Evolutionary conservation across 2,797 vertebrate genomes (phyloP).

Genomic region (Apogon talboti): DNA sequence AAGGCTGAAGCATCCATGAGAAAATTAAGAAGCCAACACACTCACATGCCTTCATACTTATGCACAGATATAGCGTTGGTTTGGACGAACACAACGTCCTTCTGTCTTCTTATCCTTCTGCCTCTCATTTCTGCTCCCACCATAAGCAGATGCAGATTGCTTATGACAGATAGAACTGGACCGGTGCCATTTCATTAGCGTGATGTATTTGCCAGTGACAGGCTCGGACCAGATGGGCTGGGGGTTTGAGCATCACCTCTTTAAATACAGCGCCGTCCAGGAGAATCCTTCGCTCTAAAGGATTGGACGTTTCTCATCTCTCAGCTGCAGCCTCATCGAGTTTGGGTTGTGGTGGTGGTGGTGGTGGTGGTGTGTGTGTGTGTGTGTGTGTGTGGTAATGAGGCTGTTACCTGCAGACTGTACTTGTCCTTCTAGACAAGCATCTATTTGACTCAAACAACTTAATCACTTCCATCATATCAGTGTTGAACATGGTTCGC

Average conservation of each 20-base stretch:
- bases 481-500: no score
- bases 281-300: slow-evolving; percentile 20
- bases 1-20: background rate
- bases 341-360: no score
- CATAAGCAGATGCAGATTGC: slow-evolving; percentile 70
- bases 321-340: slow-evolving; percentile 10
- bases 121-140: slow-evolving; percentile 44
- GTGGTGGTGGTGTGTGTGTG: background rate
- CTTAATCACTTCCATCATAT: no score
- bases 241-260: slow-evolving; percentile 38
- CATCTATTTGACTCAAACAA: no score
- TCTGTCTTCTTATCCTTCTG: slow-evolving; percentile 39
- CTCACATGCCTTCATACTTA: slow-evolving; percentile 8
- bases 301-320: slow-evolving; percentile 30
- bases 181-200: slow-evolving; percentile 73
- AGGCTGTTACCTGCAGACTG: no score
- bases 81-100: slow-evolving; percentile 30
- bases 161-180: slow-evolving; percentile 61
- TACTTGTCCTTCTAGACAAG: no score
- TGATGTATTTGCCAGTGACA: slow-evolving; percentile 65
- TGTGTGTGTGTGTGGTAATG: background rate
- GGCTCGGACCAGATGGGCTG: slow-evolving; percentile 45
- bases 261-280: slow-evolving; percentile 30
- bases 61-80: slow-evolving; percentile 28
- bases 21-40: background rate